Percentiles rank a stretch among this genome's conserved stretches.
These are phyloP conservation scores for Psilopsiagon aurifrons DNA, from an alignment of 2,113 vertebrate genomes.

Conservation along the genomic window DNA sequence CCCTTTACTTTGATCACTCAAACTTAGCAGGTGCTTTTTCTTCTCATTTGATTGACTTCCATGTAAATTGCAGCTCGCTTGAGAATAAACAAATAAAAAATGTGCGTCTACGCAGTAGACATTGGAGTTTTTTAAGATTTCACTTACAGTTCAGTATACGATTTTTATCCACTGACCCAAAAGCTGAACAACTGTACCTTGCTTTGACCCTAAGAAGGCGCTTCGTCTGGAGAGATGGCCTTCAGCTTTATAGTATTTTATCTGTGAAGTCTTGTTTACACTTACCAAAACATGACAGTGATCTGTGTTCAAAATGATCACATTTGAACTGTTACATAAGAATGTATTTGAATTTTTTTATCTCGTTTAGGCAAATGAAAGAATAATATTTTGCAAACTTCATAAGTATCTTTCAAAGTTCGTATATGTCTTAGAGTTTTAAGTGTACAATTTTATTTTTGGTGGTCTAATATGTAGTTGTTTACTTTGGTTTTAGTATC, in stretches of 20 bases:
- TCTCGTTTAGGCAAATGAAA: background rate
- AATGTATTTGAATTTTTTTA: background rate
- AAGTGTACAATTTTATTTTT: background rate
- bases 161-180: background rate
- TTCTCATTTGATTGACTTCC: background rate
- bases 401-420: background rate
- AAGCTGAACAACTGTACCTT: background rate
- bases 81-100: background rate
- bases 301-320: fast-evolving
- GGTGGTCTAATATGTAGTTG: background rate
- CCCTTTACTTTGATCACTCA: background rate
- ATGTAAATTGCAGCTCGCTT: background rate
- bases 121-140: background rate
- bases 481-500: slow-evolving; percentile 80
- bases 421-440: background rate
- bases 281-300: fast-evolving
- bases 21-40: background rate
- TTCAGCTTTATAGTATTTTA: background rate
- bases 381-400: background rate
- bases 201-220: background rate
- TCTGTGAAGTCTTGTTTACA: background rate
- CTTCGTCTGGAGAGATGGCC: background rate
- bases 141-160: background rate
- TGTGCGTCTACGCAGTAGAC: background rate
- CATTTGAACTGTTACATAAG: background rate